Percentiles rank a stretch among this genome's conserved stretches.
Evolutionary conservation across 2,797 vertebrate species (phyloP).

Genomic region (Taenioides sp.): DNA sequence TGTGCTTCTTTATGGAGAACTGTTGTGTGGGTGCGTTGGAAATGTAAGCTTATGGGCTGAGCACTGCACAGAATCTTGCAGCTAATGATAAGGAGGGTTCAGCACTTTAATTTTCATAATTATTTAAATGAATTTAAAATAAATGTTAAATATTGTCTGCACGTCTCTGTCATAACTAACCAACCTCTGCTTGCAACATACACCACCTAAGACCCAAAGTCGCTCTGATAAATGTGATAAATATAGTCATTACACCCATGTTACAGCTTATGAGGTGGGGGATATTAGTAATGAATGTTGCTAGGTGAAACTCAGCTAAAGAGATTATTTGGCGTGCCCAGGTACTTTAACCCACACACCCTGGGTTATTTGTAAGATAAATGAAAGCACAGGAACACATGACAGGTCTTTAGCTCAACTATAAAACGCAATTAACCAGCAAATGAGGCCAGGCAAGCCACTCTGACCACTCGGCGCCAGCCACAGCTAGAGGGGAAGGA

Average conservation of each 20-base stretch:
- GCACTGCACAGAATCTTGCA: too few relatives aligned
- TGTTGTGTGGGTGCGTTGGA: too few relatives aligned
- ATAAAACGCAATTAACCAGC: slow-evolving; percentile 93
- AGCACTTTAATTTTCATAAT: too few relatives aligned
- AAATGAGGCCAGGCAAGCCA: slow-evolving; percentile 88
- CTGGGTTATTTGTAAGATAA: slow-evolving; percentile 83
- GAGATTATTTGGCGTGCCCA: slow-evolving; percentile 66
- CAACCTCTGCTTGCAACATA: too few relatives aligned
- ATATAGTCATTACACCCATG: slow-evolving; percentile 50
- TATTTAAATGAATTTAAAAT: too few relatives aligned
- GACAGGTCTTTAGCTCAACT: slow-evolving; percentile 86
- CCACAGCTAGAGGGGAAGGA: slow-evolving; percentile 78
- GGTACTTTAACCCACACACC: slow-evolving; percentile 74
- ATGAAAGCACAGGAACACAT: slow-evolving; percentile 83
- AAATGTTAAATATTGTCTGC: too few relatives aligned
- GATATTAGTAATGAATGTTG: slow-evolving; percentile 44
- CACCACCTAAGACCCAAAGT: background rate
- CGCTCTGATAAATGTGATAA: background rate
- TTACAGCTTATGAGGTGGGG: slow-evolving; percentile 39
- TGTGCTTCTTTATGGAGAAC: too few relatives aligned
- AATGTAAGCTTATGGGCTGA: too few relatives aligned
- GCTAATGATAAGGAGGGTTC: too few relatives aligned
- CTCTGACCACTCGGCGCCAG: slow-evolving; percentile 84
- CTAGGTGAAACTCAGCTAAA: slow-evolving; percentile 41
- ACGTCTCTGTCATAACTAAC: too few relatives aligned